Evolutionary conservation across 2,113 vertebrate genomes (phyloP).

Genomic region (Sterrhoptilus dennistouni): DNA sequence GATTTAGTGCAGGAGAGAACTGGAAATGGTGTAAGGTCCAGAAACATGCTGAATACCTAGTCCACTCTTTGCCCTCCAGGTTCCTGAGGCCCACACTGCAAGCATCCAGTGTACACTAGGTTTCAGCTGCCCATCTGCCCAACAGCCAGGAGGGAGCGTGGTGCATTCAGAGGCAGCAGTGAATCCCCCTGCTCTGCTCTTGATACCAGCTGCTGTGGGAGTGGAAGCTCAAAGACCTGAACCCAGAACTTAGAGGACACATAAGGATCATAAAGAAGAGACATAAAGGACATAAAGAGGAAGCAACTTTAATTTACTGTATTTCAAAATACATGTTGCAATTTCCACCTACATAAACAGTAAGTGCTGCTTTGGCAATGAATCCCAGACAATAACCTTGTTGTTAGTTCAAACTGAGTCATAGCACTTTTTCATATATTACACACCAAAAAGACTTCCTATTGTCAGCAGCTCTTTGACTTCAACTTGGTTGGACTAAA

Average conservation of each 20-base stretch:
- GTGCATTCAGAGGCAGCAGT: accelerated
- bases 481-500: background rate
- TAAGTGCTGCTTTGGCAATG: background rate
- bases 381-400: background rate
- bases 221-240: background rate
- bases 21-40: background rate
- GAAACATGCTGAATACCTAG: background rate
- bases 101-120: background rate
- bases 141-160: background rate
- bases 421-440: background rate
- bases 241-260: background rate
- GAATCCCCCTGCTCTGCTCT: background rate
- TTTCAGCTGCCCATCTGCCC: background rate
- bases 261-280: background rate
- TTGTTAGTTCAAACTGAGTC: slow-evolving; percentile 13
- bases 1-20: background rate
- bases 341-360: background rate
- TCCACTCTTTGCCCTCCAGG: background rate
- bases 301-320: background rate
- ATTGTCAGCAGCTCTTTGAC: slow-evolving; percentile 28
- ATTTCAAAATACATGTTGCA: slow-evolving; percentile 12
- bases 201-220: background rate
- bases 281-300: background rate
- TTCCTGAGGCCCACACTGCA: background rate
- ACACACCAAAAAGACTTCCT: slow-evolving; percentile 16